Base-by-base conservation (phyloP, 2,888 invertebrate genomes). In the Cataglyphis rosenhaueri region DNA sequence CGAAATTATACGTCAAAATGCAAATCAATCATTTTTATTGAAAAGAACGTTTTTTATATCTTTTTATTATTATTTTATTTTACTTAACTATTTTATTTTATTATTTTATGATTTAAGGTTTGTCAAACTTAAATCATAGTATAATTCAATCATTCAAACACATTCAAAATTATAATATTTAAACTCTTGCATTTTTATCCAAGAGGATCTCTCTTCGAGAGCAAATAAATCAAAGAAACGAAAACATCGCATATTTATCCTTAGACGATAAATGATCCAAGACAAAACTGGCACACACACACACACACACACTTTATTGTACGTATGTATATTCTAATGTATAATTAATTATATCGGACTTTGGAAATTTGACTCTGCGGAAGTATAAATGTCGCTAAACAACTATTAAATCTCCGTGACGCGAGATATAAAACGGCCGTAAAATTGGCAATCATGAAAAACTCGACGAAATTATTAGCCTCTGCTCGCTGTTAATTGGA, bases 361-460 rank as follows among this genome's bases (percentile, higher is more conserved):
- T 57, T 48, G 35, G 68, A 68, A 74, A 61, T 75, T 75, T 18
- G 61, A 68, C 38, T 66, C 44, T 55, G 21, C n/a, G 83, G 48
- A 66, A 62, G 48, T 65, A 59, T 64, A 64, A 73, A 68, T 18
- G 62, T 52, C 21, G 71, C 55, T 18, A 62, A 57, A 8, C 15
- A 5, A 41, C 25, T 29, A n/a, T 82, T 61, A 70, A 75, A 57
- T 75, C 48, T 82, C 21, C 52, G 32, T 35, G 4, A 48, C 48
- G 44, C 21, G 21, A 57, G 52, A 82, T 57, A 59, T 82, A 75
- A 70, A 76, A 71, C 15, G 29, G 29, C 15, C 64, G 44, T 84
- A 84, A 84, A 82, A 82, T 59, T 32, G 25, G 35, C 52, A 62
- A 61, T 75, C 68, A 57, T 84, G 82, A 82, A 82, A 57, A 59